Base-by-base conservation (phyloP, 1,140 invertebrate genomes). In the Brachionus paranguensis region DNA sequence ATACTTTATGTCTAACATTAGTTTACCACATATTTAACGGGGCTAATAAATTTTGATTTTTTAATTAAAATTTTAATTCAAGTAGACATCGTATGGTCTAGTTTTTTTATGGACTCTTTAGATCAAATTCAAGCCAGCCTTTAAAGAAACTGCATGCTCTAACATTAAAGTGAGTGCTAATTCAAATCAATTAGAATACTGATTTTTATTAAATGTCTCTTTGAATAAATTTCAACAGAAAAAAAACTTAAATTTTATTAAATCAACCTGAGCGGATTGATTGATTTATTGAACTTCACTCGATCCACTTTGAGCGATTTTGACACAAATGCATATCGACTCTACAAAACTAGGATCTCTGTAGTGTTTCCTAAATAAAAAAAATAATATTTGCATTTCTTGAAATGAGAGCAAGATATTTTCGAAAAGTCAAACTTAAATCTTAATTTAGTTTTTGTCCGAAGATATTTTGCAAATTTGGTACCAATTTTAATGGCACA, bases 381-480 rank as follows among this genome's bases (percentile, higher is more conserved):
- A 60, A 20, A 60, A 60, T 60, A 60, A 60, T 60, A 60, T 60
- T 60, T 60, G 53, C 53, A 60, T 60, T 20, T 72, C 68, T 72
- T 43, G 68, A 72, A 72, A 43, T 72, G 29, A 43, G 41, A 43
- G 33, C 68, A 72, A 43, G 14, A 72, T 17, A 72, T 72, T 72
- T 72, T 60, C 8, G 53, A 60, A 60, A 60, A 60, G 53, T 60
- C 53, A 60, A 20, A 60, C 53, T 60, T 60, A 68, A 68, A 68
- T 68, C 65, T 72, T 41, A 72, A 72, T 72, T 72, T 41, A 5
- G n/a, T 72, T 72, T 43, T 72, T 72, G 68, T 72, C 68, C 68
- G 17, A 72, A 72, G 68, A 43, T 72, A 43, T 72, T 43, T 72
- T 41, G 14, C 14, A 72, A 72, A 72, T 72, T 41, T 72, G 53